A percentile compares a stretch with the other conserved stretches of the same genome.
Evolutionary conservation across 2,113 vertebrate genomes (phyloP).

Genomic region (Cololabis saira): DNA sequence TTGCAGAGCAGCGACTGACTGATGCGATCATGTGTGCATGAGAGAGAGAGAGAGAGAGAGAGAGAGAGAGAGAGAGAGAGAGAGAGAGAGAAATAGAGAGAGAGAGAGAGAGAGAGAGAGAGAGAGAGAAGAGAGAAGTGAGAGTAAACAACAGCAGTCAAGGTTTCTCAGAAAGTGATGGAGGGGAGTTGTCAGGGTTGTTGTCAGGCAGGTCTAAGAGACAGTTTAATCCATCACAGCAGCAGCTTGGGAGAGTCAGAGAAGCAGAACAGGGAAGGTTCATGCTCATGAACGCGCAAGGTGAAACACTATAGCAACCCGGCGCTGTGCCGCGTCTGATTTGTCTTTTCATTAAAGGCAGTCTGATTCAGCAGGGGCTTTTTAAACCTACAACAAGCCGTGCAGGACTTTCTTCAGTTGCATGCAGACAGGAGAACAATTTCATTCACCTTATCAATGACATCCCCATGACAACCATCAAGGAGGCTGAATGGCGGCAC

Average conservation of each 20-base stretch:
- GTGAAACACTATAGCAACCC: slow-evolving; percentile 63
- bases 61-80: too few relatives aligned
- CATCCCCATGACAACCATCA: slow-evolving; percentile 81
- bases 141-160: slow-evolving; percentile 28
- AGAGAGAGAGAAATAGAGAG: too few relatives aligned
- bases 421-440: slow-evolving; percentile 38
- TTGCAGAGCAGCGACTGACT: slow-evolving; percentile 39
- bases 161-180: slow-evolving; percentile 40
- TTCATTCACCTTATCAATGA: slow-evolving; percentile 74
- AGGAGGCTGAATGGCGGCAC: slow-evolving; percentile 61
- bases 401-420: slow-evolving; percentile 31
- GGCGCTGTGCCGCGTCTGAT: slow-evolving; percentile 15
- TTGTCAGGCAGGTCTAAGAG: slow-evolving; percentile 67
- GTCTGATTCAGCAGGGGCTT: slow-evolving; percentile 42
- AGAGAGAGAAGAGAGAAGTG: too few relatives aligned
- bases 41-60: too few relatives aligned
- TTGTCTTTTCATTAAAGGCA: slow-evolving; percentile 44
- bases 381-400: slow-evolving; percentile 15
- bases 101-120: too few relatives aligned
- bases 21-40: too few relatives aligned
- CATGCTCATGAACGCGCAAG: slow-evolving; percentile 37
- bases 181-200: slow-evolving; percentile 36
- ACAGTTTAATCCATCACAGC: slow-evolving; percentile 63
- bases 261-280: slow-evolving; percentile 42
- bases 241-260: slow-evolving; percentile 45